These are phyloP conservation scores for Ariolimax columbianus DNA, from an alignment of 2,888 invertebrate species.

Conservation along the genomic window DNA sequence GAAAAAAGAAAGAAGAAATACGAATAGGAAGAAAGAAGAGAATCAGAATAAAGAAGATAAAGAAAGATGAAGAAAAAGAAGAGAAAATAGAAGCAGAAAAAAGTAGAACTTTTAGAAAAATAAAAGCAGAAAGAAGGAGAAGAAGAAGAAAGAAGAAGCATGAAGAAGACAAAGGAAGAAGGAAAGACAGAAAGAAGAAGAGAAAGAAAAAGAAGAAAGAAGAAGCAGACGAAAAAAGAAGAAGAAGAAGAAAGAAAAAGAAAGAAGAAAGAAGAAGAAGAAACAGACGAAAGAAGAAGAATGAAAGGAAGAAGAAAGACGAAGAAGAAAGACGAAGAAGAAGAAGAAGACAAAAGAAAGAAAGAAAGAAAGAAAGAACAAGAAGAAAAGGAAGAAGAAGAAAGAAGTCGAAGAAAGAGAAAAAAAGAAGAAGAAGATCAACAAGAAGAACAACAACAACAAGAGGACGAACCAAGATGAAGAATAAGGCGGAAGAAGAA, in stretches of 20 bases:
- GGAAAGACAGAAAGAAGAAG: not conserved
- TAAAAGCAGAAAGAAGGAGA: too few relatives aligned
- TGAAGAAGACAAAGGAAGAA: not conserved
- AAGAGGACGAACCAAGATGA: too few relatives aligned
- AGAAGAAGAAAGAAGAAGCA: not conserved
- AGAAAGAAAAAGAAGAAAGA: not conserved
- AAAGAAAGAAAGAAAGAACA: not conserved
- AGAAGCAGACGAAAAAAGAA: not conserved
- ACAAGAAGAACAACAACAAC: too few relatives aligned
- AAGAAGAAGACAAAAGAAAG: too few relatives aligned
- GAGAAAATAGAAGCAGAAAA: not conserved
- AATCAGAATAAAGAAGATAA: not conserved
- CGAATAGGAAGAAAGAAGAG: not conserved
- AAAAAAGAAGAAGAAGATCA: too few relatives aligned
- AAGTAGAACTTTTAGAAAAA: not conserved
- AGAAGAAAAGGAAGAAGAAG: not conserved
- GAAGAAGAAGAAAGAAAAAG: not conserved
- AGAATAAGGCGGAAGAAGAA: too few relatives aligned
- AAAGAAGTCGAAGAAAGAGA: not conserved
- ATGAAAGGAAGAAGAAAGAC: not conserved
- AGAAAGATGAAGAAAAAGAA: not conserved
- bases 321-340: not conserved
- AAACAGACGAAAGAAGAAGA: not conserved
- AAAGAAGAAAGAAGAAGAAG: not conserved
- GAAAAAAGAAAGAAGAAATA: not conserved